Conservation (phyloP, 2,888 invertebrate species). For the Gastracanthus pulcherrimus region DNA sequence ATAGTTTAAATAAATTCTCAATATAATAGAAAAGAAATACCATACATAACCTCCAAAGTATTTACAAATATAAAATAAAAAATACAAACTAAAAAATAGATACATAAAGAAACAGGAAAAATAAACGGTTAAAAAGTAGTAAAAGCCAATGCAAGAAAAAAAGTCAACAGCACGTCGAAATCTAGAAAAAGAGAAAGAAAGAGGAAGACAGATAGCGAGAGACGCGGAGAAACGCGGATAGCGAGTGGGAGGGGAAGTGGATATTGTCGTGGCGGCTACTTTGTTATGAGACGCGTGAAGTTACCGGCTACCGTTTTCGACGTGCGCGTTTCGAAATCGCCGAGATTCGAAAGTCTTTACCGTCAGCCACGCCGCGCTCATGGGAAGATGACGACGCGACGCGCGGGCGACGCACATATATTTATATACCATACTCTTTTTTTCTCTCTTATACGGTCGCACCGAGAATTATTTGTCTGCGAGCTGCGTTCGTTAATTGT, state of each 20-base stretch:
- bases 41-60: too few species aligned
- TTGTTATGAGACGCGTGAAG: conserved; percentile 54
- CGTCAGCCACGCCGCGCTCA: neutral
- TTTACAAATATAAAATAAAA: too few species aligned
- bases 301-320: conserved; percentile 52
- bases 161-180: neutral
- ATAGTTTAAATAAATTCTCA: too few species aligned
- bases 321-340: conserved; percentile 44
- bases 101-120: too few species aligned
- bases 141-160: too few species aligned
- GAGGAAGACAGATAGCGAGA: too few species aligned
- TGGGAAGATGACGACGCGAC: conserved; percentile 32
- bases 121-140: too few species aligned
- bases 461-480: conserved; percentile 25
- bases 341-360: conserved; percentile 49
- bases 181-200: neutral
- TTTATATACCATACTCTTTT: neutral
- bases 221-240: neutral
- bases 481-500: conserved; percentile 42
- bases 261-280: conserved; percentile 39
- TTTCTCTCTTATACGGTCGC: neutral
- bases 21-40: too few species aligned
- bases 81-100: too few species aligned
- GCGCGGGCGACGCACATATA: neutral
- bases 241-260: neutral